These are phyloP conservation scores for Nycticebus coucang DNA, from an alignment of 2,113 vertebrate species.

Conservation along the genomic window DNA sequence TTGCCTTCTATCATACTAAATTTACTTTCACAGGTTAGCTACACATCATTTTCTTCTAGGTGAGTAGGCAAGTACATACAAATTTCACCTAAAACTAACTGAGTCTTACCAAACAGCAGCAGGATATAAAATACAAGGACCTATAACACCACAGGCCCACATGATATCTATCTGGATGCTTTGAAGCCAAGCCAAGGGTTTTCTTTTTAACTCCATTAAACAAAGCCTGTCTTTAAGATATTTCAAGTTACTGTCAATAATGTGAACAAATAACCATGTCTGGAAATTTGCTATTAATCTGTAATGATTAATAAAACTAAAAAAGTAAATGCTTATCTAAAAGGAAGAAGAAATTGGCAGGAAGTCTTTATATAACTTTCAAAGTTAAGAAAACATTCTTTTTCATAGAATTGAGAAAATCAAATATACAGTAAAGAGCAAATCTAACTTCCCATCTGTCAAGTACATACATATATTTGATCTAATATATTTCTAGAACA, in stretches of 20 bases:
- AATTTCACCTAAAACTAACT: constrained; percentile 82
- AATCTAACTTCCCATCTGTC: constrained; percentile 66
- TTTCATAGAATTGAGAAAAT: constrained; percentile 69
- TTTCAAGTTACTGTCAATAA: constrained; percentile 90
- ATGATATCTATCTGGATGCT: constrained; percentile 88
- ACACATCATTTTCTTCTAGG: constrained; percentile 80
- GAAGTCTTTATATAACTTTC: constrained; percentile 66
- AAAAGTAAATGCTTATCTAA: constrained; percentile 74
- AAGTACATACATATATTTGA: constrained; percentile 37
- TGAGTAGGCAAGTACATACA: constrained; percentile 84
- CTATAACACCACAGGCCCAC: constrained; percentile 88
- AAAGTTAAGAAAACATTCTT: constrained; percentile 74
- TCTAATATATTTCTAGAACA: constrained; percentile 61
- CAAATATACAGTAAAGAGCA: constrained; percentile 66
- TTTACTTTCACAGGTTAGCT: constrained; percentile 82
- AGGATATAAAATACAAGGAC: constrained; percentile 85
- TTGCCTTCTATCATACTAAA: constrained; percentile 75
- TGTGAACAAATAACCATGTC: constrained; percentile 79
- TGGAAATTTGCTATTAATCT: constrained; percentile 85
- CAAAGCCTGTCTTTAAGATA: constrained; percentile 92
- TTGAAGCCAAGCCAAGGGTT: constrained; percentile 92
- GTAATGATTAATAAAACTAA: constrained; percentile 85
- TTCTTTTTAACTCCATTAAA: constrained; percentile 84
- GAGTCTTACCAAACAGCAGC: constrained; percentile 83
- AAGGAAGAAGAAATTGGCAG: constrained; percentile 70